These are phyloP conservation scores for Euphonia xanthogaster DNA, from an alignment of 2,797 vertebrate species.

Conservation along the genomic window DNA sequence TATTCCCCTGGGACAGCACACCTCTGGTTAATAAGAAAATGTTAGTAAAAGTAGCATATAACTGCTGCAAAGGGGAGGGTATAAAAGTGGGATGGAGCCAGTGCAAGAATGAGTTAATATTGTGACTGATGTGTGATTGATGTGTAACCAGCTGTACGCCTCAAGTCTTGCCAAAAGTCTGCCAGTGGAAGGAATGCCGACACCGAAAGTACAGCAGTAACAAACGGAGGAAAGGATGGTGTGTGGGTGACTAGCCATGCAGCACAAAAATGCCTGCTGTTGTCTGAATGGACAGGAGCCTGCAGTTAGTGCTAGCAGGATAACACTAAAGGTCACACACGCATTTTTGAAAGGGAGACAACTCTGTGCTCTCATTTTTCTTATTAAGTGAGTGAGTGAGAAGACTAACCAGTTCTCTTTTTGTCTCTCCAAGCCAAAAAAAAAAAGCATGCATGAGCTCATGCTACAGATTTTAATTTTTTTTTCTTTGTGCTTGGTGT, in stretches of 20 bases:
- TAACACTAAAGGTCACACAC: not conserved
- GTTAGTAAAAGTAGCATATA: not conserved
- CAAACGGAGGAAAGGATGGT: not conserved
- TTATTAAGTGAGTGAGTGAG: not conserved
- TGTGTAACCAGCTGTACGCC: not conserved
- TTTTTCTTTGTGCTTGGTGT: not conserved
- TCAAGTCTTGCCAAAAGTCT: not conserved
- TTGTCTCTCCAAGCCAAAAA: not conserved
- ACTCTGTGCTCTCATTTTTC: not conserved
- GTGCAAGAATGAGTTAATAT: not conserved
- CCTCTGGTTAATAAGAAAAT: not conserved
- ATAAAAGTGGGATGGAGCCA: not conserved
- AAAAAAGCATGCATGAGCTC: not conserved
- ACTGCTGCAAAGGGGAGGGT: not conserved
- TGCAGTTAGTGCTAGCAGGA: not conserved
- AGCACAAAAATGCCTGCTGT: not conserved
- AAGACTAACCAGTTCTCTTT: not conserved
- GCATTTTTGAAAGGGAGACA: not conserved
- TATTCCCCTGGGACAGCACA: fast-evolving
- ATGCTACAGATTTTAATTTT: not conserved
- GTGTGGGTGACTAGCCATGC: not conserved
- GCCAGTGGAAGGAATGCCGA: not conserved
- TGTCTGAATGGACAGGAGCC: not conserved
- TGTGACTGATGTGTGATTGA: not conserved
- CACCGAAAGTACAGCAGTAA: not conserved